Base-by-base conservation (phyloP, 2,797 vertebrate species). In the Chelonia mydas region DNA sequence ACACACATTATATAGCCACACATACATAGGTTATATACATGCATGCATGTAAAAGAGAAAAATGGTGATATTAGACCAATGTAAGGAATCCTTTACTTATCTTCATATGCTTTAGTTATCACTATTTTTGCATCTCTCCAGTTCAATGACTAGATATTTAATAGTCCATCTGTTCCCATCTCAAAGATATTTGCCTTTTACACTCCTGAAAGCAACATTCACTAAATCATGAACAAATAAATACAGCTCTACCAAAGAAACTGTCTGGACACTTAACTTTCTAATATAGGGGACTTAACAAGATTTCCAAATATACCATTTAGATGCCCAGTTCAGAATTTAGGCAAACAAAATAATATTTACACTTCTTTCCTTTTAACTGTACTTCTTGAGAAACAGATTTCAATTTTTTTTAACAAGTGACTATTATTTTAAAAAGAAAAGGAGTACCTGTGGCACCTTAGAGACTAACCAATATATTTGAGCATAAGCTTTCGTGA, bases 121-220 rank as follows among this genome's bases (percentile, higher is more conserved):
- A 15, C 7, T 37, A 86, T 81, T 33, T 21, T 10, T 84, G 1
- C 55, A 47, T 41, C 31, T 74, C 57, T 88, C 47, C 68, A 85
- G 45, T 88, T 2, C 87, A 54, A 50, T 54, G 93, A 78, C 89
- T 11, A 74, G 94, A 13, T 13, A 88, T 5, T 55, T 87, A 89
- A 84, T 49, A 81, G 88, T 31, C 61, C 81, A 57, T 83, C 61
- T 37, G n/a, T 9, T 68, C 16, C 53, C 65, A 13, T 49, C 16
- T 59, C 77, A 92, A 92, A 51, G 88, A 86, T 91, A 96, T 91
- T 81, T 94, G 93, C 93, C 88, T 93, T 90, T 94, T 92, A 95
- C 57, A 72, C 86, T 88, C 88, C 86, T 80, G 57, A 82, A 87
- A 85, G 57, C n/a, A 94, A 81, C 94, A 94, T 50, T 83, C 54